These are phyloP conservation scores for Dryobota labecula DNA, from an alignment of 2,888 invertebrate species.

Conservation along the genomic window DNA sequence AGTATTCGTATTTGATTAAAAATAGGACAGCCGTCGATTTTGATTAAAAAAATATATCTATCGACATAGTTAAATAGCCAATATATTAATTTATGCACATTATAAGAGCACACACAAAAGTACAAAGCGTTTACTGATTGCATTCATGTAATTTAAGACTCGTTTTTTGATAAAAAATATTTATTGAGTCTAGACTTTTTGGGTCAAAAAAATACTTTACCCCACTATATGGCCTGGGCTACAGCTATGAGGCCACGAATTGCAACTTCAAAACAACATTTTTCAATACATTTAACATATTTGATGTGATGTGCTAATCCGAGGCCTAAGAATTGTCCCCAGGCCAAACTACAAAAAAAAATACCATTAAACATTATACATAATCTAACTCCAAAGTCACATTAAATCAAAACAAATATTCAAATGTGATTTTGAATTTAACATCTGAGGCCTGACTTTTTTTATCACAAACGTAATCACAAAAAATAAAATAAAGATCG, in stretches of 20 bases:
- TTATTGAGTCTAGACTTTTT: slow-evolving; percentile 58
- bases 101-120: slow-evolving; percentile 63
- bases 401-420: slow-evolving; percentile 86
- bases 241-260: slow-evolving; percentile 42
- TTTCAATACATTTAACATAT: slow-evolving; percentile 35
- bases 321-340: slow-evolving; percentile 34
- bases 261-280: slow-evolving; percentile 29
- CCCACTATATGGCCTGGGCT: slow-evolving; percentile 45
- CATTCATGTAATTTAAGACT: slow-evolving; percentile 57
- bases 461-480: slow-evolving; percentile 68
- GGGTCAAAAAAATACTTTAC: slow-evolving; percentile 47
- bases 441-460: slow-evolving; percentile 78
- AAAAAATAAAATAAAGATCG: slow-evolving; percentile 67
- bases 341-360: slow-evolving; percentile 51
- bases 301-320: slow-evolving; percentile 26
- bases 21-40: slow-evolving; percentile 56
- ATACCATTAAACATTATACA: slow-evolving; percentile 50
- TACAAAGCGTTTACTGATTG: slow-evolving; percentile 55
- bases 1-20: slow-evolving; percentile 42
- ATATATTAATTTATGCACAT: slow-evolving; percentile 28
- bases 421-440: slow-evolving; percentile 81
- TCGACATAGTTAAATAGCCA: slow-evolving; percentile 56
- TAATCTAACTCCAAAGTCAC: slow-evolving; percentile 78
- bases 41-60: slow-evolving; percentile 62
- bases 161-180: slow-evolving; percentile 64